phyloP scores from a whole-genome alignment of 23 tunicate genomes.

The Botrylloides violaceus region DNA sequence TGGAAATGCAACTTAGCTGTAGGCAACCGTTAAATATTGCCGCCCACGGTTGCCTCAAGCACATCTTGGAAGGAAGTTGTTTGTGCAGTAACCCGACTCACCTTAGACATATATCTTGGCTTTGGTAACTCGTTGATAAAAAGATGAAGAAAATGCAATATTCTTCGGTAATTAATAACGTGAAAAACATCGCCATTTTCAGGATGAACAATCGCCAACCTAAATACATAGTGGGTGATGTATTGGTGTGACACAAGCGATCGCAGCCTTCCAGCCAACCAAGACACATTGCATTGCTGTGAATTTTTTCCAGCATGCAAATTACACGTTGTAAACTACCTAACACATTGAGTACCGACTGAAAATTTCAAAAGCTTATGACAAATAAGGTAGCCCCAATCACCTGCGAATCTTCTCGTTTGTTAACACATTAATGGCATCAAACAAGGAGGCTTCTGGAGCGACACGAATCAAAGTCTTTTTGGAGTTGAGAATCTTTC shows the following conservation, averaged over 20 bases:
- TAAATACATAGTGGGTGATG: slow-evolving; percentile 28
- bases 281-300: too few relatives aligned
- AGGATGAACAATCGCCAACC: slow-evolving; percentile 58
- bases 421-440: slow-evolving; percentile 2
- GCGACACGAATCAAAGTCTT: slow-evolving; percentile 4
- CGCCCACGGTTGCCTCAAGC: too few relatives aligned
- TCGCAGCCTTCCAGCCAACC: too few relatives aligned
- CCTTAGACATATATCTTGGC: slow-evolving; percentile 60
- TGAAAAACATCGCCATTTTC: slow-evolving; percentile 72
- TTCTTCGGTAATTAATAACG: slow-evolving; percentile 63
- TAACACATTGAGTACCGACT: neutral
- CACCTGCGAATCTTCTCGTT: slow-evolving; percentile 22
- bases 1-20: too few relatives aligned
- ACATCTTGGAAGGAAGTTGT: too few relatives aligned
- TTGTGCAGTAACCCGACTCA: too few relatives aligned
- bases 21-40: too few relatives aligned
- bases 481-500: slow-evolving; percentile 12
- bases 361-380: neutral
- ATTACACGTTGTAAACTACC: neutral
- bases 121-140: slow-evolving; percentile 81
- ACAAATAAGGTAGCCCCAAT: neutral
- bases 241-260: too few relatives aligned
- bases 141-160: slow-evolving; percentile 67
- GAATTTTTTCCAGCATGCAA: too few relatives aligned
- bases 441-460: slow-evolving; percentile 18